Evolutionary conservation across 2,113 vertebrate species (phyloP), one percentile per base, ranked within the genome.

Genomic region (Paralichthys olivaceus): DNA sequence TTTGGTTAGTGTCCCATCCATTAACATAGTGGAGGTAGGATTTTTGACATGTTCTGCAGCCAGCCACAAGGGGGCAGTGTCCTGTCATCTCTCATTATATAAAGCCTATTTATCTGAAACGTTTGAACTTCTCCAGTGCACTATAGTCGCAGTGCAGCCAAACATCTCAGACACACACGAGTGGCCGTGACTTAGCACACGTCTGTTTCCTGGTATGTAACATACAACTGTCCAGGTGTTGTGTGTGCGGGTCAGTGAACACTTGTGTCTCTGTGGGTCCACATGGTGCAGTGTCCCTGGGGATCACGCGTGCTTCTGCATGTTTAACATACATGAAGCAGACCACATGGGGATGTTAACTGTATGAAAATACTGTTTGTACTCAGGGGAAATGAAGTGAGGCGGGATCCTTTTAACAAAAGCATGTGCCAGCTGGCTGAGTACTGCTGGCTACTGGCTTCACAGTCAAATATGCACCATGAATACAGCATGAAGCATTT

Each of bases 201-300:
- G 11, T 74, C 75, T 61, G 43, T 77, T 78, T 87, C 67, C 69
- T 75, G 74, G 59, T 75, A 43, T 83, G 75, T 75, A 64, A 78
- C 13, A 65, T 70, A 72, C 67, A 89, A 61, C 72, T 75, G 74
- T 83, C 90, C 89, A 92, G 89, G 87, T 93, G 90, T 86, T 81
- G 77, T 55, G 73, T 75, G 79, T 85, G 74, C 77, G 54, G 88
- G 81, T 89, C 87, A 91, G 80, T 89, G 87, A 76, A 79, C 89
- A 67, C 54, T 32, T 53, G 49, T 49, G 49, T 53, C 49, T 53
- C 49, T 22, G 49, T 55, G 22, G 71, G 77, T 77, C 75, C 28
- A 25, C 23, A 58, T 65, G 28, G 77, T 43, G 69, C 65, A 64
- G 62, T 72, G 75, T 87, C 69, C 79, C 75, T 65, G 25, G 75